A percentile compares a stretch with the other conserved stretches of the same genome.
phyloP scores from a whole-genome alignment of 35 echinoderm and acorn worm genomes.

The Nesometra sesokonis region DNA sequence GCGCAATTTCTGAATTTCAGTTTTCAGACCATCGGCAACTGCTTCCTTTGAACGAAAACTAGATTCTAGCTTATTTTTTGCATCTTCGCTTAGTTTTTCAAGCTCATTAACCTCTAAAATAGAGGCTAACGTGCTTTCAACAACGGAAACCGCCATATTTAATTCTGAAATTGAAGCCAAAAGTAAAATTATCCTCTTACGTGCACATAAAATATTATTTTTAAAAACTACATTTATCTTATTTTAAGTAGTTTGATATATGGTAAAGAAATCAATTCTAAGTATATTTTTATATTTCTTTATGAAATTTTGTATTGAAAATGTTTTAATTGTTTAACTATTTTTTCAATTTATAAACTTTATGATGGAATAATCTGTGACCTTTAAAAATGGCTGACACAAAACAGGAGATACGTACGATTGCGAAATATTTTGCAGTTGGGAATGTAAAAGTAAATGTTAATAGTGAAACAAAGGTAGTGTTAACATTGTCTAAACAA shows the following conservation, averaged over 20 bases:
- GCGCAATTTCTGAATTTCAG: constrained; percentile 41
- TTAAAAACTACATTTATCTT: no score
- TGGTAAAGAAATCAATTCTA: no score
- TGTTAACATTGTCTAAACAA: no score
- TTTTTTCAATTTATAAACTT: no score
- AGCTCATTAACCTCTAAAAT: constrained; percentile 43
- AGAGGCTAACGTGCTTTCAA: not conserved
- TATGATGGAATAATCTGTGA: not conserved
- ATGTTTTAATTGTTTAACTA: no score
- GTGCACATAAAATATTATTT: no score
- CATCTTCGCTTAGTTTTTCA: constrained; percentile 16
- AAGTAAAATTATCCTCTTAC: no score
- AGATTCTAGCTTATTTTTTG: constrained; percentile 46
- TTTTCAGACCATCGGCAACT: constrained; percentile 35
- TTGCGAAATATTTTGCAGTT: not conserved
- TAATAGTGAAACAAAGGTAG: not conserved
- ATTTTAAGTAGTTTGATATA: no score
- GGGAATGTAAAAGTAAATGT: not conserved
- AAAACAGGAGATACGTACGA: not conserved
- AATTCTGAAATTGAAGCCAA: not conserved
- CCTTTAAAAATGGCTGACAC: not conserved
- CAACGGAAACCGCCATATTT: constrained; percentile 2
- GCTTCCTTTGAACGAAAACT: constrained; percentile 46
- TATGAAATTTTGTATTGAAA: no score
- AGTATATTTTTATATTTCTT: no score